phyloP scores from a whole-genome alignment of 2,797 vertebrate genomes.

The Telmatherina bonti region DNA sequence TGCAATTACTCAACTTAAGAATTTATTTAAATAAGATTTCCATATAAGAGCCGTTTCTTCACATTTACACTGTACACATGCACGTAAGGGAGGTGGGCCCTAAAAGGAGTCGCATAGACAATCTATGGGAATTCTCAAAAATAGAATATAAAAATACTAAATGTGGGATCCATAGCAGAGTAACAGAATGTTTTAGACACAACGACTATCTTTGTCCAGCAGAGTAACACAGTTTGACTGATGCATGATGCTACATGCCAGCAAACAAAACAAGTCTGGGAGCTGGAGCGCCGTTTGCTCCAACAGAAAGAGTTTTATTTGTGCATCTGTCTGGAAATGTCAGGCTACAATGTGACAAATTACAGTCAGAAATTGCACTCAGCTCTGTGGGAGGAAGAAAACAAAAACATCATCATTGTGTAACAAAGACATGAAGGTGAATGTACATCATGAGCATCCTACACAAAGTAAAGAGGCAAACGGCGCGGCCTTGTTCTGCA shows the following conservation, averaged over 20 bases:
- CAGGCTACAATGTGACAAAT: conserved; percentile 11
- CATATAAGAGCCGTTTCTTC: conserved; percentile 50
- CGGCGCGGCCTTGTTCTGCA: conserved; percentile 1
- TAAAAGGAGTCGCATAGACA: no score
- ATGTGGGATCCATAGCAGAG: conserved; percentile 6
- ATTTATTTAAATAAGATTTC: conserved; percentile 68
- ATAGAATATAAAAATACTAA: conserved; percentile 30
- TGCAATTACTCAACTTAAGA: conserved; percentile 5
- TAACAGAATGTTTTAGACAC: conserved; percentile 17
- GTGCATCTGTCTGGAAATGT: background rate
- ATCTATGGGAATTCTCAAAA: conserved; percentile 29
- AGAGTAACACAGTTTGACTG: conserved; percentile 16
- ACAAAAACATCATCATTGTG: conserved; percentile 8
- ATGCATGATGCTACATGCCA: conserved; percentile 36
- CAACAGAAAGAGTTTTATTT: background rate
- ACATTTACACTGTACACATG: conserved; percentile 78
- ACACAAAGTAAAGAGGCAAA: conserved; percentile 9
- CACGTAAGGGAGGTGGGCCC: conserved; percentile 35
- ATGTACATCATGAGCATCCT: conserved; percentile 2
- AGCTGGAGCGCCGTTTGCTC: background rate
- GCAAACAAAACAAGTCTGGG: background rate
- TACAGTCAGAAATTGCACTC: conserved; percentile 63
- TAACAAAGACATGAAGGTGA: background rate
- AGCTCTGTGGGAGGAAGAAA: conserved; percentile 27
- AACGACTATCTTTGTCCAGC: conserved; percentile 5